phyloP scores from a whole-genome alignment of 2,113 vertebrate species.

The Coryphaenoides rupestris region DNA sequence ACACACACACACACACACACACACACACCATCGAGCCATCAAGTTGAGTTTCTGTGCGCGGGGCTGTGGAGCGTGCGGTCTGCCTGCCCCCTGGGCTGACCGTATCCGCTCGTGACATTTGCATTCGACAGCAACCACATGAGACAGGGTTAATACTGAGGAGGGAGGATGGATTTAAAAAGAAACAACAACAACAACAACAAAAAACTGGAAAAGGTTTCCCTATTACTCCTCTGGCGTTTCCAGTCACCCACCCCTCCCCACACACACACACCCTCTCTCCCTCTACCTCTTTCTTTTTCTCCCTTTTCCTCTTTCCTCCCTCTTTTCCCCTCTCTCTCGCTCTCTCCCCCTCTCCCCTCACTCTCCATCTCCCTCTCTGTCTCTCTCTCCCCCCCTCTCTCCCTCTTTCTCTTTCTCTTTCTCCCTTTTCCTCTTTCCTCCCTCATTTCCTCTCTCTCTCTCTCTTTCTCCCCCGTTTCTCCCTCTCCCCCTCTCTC shows the following conservation, averaged over 20 bases:
- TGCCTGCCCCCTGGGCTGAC: slow-evolving; percentile 71
- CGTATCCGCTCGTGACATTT: slow-evolving; percentile 80
- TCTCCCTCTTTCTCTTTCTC: slow-evolving; percentile 6
- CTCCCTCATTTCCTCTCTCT: slow-evolving; percentile 16
- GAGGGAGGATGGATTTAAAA: slow-evolving; percentile 45
- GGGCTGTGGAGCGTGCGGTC: slow-evolving; percentile 31
- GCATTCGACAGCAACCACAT: slow-evolving; percentile 74
- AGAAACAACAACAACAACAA: slow-evolving; percentile 45
- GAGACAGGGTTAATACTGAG: slow-evolving; percentile 77
- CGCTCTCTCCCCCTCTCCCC: slow-evolving; percentile 20
- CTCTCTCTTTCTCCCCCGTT: neutral
- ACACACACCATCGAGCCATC: slow-evolving; percentile 24
- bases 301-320: slow-evolving; percentile 10
- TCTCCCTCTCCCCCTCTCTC: no score
- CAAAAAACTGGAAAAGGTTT: slow-evolving; percentile 71
- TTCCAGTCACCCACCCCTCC: no score
- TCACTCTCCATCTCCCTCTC: neutral
- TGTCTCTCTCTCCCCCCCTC: slow-evolving; percentile 21
- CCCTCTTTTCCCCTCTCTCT: slow-evolving; percentile 1
- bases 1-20: slow-evolving; percentile 6
- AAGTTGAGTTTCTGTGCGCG: slow-evolving; percentile 36
- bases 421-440: neutral
- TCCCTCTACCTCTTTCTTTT: slow-evolving; percentile 15
- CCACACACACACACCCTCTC: slow-evolving; percentile 9
- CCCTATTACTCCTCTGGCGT: slow-evolving; percentile 13